Percentiles rank a stretch among this genome's conserved stretches.
Evolutionary conservation across 2,888 invertebrate species (phyloP).

Genomic region (Ormia ochracea): DNA sequence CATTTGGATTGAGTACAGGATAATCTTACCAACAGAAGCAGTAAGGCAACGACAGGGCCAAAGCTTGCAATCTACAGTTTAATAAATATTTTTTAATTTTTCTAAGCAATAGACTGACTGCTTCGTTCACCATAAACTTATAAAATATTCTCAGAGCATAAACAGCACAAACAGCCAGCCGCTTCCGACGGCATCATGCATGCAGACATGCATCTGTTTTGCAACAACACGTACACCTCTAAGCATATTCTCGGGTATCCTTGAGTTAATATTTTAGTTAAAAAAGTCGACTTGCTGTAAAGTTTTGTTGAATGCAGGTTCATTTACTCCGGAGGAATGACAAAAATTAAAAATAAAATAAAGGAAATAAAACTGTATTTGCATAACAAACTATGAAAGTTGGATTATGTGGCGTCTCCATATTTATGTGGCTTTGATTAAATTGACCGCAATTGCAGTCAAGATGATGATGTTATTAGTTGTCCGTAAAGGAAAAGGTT

Average conservation of each 20-base stretch:
- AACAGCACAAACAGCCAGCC: slow-evolving; percentile 43
- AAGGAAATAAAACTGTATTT: slow-evolving; percentile 48
- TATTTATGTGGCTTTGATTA: slow-evolving; percentile 31
- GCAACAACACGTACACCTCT: neutral
- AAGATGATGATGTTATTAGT: slow-evolving; percentile 44
- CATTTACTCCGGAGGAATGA: slow-evolving; percentile 46
- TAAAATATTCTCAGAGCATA: slow-evolving; percentile 59
- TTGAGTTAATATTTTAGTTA: slow-evolving; percentile 18
- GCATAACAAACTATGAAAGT: slow-evolving; percentile 45
- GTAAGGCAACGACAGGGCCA: neutral
- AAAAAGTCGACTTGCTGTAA: slow-evolving; percentile 13
- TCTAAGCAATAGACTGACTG: neutral
- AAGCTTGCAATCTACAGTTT: neutral
- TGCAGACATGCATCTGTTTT: neutral
- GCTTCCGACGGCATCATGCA: slow-evolving; percentile 39
- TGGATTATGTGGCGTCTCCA: neutral
- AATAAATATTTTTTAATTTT: slow-evolving; percentile 8
- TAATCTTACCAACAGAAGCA: no score
- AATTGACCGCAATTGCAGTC: slow-evolving; percentile 54
- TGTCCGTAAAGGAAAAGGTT: neutral
- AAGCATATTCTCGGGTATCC: slow-evolving; percentile 53
- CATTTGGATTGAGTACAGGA: neutral
- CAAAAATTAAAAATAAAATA: neutral
- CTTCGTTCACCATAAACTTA: slow-evolving; percentile 38
- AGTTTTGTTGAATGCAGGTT: slow-evolving; percentile 58